Conservation (phyloP, 2,113 vertebrate genomes). For the Menura novaehollandiae region DNA sequence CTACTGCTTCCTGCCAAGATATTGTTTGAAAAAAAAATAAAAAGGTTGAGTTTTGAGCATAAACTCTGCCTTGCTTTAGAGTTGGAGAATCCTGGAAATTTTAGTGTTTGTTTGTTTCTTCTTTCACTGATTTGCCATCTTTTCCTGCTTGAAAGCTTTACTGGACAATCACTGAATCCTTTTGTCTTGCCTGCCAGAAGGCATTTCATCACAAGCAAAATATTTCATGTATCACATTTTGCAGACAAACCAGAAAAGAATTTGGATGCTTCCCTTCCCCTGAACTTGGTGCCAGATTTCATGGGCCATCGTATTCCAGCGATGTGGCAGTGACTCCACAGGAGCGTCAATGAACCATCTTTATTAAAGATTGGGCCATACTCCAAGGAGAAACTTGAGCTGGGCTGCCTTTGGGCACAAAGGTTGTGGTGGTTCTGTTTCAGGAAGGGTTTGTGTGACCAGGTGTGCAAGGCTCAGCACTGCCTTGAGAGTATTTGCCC, state of each 20-base stretch:
- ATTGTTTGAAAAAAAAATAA: neutral
- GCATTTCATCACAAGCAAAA: neutral
- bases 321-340: neutral
- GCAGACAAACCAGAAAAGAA: neutral
- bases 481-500: neutral
- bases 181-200: conserved; percentile 39
- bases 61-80: neutral
- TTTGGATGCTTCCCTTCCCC: neutral
- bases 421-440: neutral
- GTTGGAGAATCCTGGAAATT: neutral
- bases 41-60: neutral
- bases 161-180: neutral
- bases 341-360: neutral
- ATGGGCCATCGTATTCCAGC: neutral
- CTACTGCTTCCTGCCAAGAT: neutral
- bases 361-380: neutral
- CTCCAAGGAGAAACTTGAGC: neutral
- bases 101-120: neutral
- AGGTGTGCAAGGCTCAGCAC: neutral
- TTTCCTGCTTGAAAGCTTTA: neutral
- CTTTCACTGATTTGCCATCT: neutral
- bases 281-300: neutral
- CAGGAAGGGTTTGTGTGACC: neutral
- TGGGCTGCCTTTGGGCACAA: neutral
- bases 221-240: neutral